Conservation (phyloP, 2,113 vertebrate genomes). For the Poeciliopsis occidentalis region DNA sequence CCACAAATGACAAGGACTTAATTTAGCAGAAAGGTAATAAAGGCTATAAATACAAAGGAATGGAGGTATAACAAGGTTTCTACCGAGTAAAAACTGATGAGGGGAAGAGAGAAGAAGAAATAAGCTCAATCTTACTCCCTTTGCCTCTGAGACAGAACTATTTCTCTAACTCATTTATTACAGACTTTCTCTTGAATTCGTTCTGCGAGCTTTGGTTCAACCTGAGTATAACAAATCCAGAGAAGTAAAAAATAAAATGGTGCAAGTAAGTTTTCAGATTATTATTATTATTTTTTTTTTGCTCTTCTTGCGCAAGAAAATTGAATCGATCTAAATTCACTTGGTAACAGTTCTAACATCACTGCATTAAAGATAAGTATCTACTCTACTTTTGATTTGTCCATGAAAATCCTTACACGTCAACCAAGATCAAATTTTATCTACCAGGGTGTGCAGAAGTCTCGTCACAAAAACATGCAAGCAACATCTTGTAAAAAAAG, state of each 20-base stretch:
- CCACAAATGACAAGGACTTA: conserved; percentile 49
- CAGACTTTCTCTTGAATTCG: conserved; percentile 16
- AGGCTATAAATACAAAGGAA: conserved; percentile 38
- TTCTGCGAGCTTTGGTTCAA: conserved; percentile 24
- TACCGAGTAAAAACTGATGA: conserved; percentile 54
- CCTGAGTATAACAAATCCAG: conserved; percentile 21
- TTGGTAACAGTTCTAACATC: not conserved
- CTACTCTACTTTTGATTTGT: conserved; percentile 7
- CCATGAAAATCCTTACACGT: conserved; percentile 23
- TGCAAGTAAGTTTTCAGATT: too few species aligned
- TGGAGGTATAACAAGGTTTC: conserved; percentile 54
- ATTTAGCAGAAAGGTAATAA: conserved; percentile 62
- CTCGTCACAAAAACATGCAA: conserved; percentile 32
- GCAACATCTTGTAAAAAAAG: conserved; percentile 35
- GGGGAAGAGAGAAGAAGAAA: conserved; percentile 22
- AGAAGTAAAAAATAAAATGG: not conserved
- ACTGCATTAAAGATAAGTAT: not conserved
- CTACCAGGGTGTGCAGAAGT: not conserved
- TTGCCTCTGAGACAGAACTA: conserved; percentile 37
- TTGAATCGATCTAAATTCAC: not conserved
- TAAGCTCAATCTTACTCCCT: conserved; percentile 43
- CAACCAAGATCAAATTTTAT: conserved; percentile 1
- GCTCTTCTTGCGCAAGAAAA: not conserved
- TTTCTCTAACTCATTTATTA: conserved; percentile 51
- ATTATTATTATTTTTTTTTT: not conserved